Percentiles rank a stretch among this genome's conserved stretches.
These are phyloP conservation scores for Sarcophaga rosellei DNA, from an alignment of 2,888 invertebrate species.

Conservation along the genomic window DNA sequence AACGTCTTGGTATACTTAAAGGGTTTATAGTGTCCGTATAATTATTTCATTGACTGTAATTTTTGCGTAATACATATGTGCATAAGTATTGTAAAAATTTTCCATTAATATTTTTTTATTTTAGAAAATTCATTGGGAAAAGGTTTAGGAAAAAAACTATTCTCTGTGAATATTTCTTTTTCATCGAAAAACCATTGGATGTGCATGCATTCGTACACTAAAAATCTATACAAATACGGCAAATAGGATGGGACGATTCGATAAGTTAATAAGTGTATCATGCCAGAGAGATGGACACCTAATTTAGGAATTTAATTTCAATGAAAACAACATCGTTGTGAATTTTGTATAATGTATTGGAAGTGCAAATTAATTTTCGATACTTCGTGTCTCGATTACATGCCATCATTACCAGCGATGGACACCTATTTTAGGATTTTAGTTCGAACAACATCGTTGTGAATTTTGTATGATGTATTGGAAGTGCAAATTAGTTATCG, in stretches of 20 bases:
- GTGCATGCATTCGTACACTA: neutral
- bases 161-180: neutral
- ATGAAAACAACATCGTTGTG: conserved; percentile 9
- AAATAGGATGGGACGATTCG: neutral
- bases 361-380: too few relatives aligned
- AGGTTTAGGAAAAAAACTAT: conserved; percentile 1
- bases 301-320: too few relatives aligned
- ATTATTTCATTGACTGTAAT: conserved; percentile 8
- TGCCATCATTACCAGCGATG: too few relatives aligned
- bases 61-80: neutral
- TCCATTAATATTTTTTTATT: conserved; percentile 18
- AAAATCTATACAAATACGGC: neutral
- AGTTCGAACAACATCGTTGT: too few relatives aligned
- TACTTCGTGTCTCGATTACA: too few relatives aligned
- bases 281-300: too few relatives aligned
- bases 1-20: too few relatives aligned
- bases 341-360: conserved; percentile 7
- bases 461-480: too few relatives aligned
- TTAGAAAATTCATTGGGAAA: conserved; percentile 39
- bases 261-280: neutral
- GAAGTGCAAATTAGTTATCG: too few relatives aligned
- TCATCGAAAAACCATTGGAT: conserved; percentile 42
- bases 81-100: conserved; percentile 27
- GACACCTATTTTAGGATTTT: too few relatives aligned
- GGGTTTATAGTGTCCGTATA: neutral